Conservation (phyloP, 2,113 vertebrate genomes). For the Sciurus niger region DNA sequence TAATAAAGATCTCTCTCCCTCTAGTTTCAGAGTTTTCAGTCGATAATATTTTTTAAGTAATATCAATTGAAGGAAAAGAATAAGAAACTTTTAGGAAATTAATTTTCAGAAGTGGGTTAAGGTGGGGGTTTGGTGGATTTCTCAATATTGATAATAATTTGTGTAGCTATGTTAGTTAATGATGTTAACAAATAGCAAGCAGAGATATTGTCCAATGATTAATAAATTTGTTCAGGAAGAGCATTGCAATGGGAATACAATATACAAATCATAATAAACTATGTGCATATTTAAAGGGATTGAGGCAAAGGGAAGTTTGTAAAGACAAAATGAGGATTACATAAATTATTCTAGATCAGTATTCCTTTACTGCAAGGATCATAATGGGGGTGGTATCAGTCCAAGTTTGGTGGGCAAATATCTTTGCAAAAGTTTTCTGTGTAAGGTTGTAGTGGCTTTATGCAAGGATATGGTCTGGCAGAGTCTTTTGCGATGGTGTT, state of each 20-base stretch:
- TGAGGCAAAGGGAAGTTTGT: not conserved
- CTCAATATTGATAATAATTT: not conserved
- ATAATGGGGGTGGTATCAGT: not conserved
- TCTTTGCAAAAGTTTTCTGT: not conserved
- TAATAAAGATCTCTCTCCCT: not conserved
- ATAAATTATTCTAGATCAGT: not conserved
- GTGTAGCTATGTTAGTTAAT: not conserved
- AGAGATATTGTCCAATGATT: not conserved
- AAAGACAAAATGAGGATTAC: not conserved
- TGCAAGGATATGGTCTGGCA: not conserved
- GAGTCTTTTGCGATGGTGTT: not conserved
- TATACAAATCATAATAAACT: not conserved
- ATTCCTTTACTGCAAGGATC: not conserved
- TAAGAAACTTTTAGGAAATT: not conserved
- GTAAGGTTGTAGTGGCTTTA: not conserved
- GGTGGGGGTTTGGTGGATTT: not conserved
- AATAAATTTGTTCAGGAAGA: not conserved
- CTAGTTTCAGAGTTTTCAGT: not conserved
- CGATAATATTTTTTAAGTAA: not conserved
- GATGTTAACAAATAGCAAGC: not conserved
- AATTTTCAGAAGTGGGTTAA: not conserved
- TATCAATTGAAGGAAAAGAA: not conserved
- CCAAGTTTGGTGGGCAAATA: not conserved
- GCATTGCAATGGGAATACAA: not conserved
- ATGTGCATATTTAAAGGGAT: not conserved